Base-by-base conservation (phyloP, 2,113 vertebrate species). In the Myotis davidii region DNA sequence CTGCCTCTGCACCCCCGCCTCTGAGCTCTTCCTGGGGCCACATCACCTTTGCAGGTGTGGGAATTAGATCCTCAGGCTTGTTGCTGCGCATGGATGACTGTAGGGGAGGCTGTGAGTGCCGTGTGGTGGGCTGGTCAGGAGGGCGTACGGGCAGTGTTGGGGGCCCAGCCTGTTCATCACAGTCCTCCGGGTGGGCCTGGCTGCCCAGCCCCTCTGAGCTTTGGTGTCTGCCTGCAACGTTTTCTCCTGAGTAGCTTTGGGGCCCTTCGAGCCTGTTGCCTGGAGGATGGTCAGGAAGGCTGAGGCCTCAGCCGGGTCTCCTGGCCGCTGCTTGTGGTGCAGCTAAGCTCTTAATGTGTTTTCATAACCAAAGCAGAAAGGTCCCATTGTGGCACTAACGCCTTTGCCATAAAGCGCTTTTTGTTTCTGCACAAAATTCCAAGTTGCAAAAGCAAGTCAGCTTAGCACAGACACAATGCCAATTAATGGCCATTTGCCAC, bases 391-490 rank as follows among this genome's bases (percentile, higher is more conserved):
- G 93, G 93, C 56, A 20, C 85, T 37, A 27, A 94, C 1, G 82
- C 91, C 70, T 74, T 94, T 86, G 77, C 87, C 79, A 97, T 96
- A 97, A 97, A 97, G 97, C 79, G 2, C 85, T 94, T 96, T 97
- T 97, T 97, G 97, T 97, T 97, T 93, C 78, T 83, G 82, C 94
- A 86, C 88, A 96, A 92, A 95, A 96, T 97, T 95, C 97, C 93
- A 94, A 94, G 94, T 97, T 94, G 91, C 86, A 94, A 59, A 94
- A 96, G 92, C 94, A 94, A 97, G 95, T 92, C 88, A 95, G 88
- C 78, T 96, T 96, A 96, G 91, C 90, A 96, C n/a, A 91, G 88
- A 93, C 85, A 95, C 91, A 97, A 89, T 97, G 4, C 91, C 95
- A 88, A 9, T 76, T 59, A 94, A 45, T 94, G 95, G 94, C 85